phyloP scores from a whole-genome alignment of 1,140 invertebrate species.

The Leptopilina clavipes region DNA sequence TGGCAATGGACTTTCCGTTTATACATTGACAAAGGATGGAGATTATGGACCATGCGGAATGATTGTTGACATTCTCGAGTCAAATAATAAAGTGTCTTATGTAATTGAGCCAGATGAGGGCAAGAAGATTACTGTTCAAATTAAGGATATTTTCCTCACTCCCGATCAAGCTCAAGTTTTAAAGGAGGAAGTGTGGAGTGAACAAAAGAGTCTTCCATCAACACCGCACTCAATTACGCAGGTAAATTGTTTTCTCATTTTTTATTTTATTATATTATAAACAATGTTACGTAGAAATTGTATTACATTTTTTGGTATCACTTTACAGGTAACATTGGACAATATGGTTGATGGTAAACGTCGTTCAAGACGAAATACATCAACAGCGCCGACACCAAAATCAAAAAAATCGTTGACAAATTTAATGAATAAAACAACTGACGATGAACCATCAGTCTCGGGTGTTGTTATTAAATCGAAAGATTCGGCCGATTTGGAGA shows the following conservation, averaged over 20 bases:
- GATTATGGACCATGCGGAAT: conserved; percentile 63
- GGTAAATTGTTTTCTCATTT: conserved; percentile 11
- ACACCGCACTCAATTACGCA: conserved; percentile 56
- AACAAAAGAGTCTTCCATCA: conserved; percentile 53
- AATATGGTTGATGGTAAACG: conserved; percentile 66
- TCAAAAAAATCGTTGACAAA: conserved; percentile 13
- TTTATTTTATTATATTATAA: background rate
- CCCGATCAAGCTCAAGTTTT: conserved; percentile 62
- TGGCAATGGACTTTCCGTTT: conserved; percentile 62
- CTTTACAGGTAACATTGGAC: conserved; percentile 59
- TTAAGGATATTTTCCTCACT: conserved; percentile 64
- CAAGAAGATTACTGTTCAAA: conserved; percentile 57
- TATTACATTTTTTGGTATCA: too few species aligned
- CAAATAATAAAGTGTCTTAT: conserved; percentile 50
- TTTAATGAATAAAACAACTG: conserved; percentile 32
- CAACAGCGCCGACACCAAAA: conserved; percentile 52
- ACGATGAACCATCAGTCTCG: conserved; percentile 45
- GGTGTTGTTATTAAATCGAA: conserved; percentile 35
- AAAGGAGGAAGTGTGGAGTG: conserved; percentile 51
- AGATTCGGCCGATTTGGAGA: background rate
- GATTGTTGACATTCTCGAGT: conserved; percentile 55
- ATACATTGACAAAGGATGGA: conserved; percentile 58
- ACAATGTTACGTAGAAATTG: too few species aligned
- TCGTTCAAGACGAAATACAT: conserved; percentile 57
- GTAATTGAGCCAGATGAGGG: conserved; percentile 61